Conservation (phyloP, 2,888 invertebrate genomes). For the Rapana venosa region DNA sequence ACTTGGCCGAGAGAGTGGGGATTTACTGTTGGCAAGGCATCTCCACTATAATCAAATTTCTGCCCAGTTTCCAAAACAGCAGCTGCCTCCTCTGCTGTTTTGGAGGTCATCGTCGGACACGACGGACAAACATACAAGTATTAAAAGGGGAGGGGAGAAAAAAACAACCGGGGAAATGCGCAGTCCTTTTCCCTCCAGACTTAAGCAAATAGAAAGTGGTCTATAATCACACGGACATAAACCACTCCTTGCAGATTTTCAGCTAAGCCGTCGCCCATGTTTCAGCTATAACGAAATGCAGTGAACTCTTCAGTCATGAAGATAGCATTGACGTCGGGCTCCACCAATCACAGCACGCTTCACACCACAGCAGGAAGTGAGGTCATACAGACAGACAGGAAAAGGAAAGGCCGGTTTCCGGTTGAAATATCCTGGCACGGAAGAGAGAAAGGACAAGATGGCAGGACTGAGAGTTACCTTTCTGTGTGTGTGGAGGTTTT, state of each 20-base stretch:
- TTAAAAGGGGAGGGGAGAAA: too few species aligned
- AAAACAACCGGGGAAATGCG: too few species aligned
- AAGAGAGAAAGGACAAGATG: too few species aligned
- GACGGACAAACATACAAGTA: too few species aligned
- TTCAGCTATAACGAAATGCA: background rate
- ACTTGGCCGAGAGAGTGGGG: too few species aligned
- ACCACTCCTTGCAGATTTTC: background rate
- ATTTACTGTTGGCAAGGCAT: too few species aligned
- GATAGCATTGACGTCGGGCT: background rate
- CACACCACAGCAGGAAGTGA: slow-evolving; percentile 4
- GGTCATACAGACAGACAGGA: background rate
- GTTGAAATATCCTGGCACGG: background rate
- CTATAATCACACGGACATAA: background rate
- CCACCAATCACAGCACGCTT: background rate
- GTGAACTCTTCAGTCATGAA: slow-evolving; percentile 4
- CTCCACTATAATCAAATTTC: too few species aligned
- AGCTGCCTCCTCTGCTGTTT: too few species aligned
- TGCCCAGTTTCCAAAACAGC: too few species aligned
- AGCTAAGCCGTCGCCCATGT: background rate
- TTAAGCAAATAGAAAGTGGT: background rate
- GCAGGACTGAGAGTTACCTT: too few species aligned
- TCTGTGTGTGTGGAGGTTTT: too few species aligned
- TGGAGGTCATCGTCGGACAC: too few species aligned
- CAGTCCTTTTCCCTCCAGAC: background rate
- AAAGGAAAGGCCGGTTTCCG: background rate